Evolutionary conservation across 2,888 invertebrate species (phyloP).

Genomic region (Amphimallon solstitiale): DNA sequence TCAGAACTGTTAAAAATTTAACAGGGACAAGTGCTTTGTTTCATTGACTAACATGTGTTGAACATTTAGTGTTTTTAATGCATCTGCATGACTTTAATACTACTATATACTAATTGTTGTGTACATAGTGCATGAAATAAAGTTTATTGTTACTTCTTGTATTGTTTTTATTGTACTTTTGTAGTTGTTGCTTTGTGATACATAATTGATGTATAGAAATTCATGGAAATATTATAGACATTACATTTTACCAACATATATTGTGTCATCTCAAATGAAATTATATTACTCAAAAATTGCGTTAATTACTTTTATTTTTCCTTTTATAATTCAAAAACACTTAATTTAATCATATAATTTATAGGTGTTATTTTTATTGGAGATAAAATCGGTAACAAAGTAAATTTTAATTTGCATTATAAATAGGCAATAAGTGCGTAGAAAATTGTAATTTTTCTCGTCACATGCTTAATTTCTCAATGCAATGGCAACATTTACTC

Average conservation of each 20-base stretch:
- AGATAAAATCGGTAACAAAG: too few species aligned
- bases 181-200: constrained; percentile 16
- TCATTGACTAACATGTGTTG: constrained; percentile 10
- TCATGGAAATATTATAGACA: too few species aligned
- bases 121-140: constrained; percentile 32
- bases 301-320: neutral
- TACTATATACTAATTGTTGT: neutral
- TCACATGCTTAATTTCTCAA: too few species aligned
- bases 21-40: neutral
- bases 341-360: too few species aligned
- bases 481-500: too few species aligned
- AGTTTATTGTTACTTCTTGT: constrained; percentile 9
- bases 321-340: too few species aligned
- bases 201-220: too few species aligned
- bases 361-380: too few species aligned
- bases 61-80: constrained; percentile 19
- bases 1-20: neutral
- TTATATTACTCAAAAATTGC: neutral
- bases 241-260: neutral
- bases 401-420: too few species aligned
- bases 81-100: constrained; percentile 27
- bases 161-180: constrained; percentile 5
- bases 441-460: too few species aligned
- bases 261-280: neutral
- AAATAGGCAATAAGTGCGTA: too few species aligned